phyloP scores from a whole-genome alignment of 2,888 invertebrate species.

The Tribolium freemani region DNA sequence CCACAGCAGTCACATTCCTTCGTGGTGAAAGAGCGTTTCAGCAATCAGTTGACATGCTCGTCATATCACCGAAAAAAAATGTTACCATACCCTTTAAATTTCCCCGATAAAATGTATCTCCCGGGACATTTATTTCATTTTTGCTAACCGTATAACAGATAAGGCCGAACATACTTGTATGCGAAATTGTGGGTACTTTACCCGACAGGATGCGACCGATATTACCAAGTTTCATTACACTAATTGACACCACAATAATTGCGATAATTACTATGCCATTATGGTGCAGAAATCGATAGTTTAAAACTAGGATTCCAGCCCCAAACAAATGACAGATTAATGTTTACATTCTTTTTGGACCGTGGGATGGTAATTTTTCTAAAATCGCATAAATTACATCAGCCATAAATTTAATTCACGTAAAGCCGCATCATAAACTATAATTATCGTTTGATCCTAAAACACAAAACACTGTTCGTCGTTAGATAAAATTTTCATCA shows the following conservation, averaged over 20 bases:
- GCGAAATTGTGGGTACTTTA: background rate
- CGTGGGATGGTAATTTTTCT: background rate
- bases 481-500: background rate
- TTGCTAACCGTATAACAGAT: conserved; percentile 5
- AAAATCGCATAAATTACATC: conserved; percentile 7
- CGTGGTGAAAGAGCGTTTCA: background rate
- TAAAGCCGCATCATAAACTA: background rate
- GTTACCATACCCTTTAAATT: conserved; percentile 8
- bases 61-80: background rate
- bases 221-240: background rate
- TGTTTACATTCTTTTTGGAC: background rate
- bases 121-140: conserved; percentile 17
- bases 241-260: background rate
- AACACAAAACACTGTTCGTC: background rate
- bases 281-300: background rate
- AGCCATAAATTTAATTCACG: background rate
- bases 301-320: background rate
- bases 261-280: background rate
- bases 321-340: background rate
- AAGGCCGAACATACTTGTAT: background rate
- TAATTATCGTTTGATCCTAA: background rate
- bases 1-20: background rate
- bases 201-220: background rate
- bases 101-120: conserved; percentile 13
- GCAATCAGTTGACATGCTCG: conserved; percentile 7